Evolutionary conservation across 1,140 invertebrate genomes (phyloP), one percentile per base, ranked within the genome.

Genomic region (Drosophila orena): DNA sequence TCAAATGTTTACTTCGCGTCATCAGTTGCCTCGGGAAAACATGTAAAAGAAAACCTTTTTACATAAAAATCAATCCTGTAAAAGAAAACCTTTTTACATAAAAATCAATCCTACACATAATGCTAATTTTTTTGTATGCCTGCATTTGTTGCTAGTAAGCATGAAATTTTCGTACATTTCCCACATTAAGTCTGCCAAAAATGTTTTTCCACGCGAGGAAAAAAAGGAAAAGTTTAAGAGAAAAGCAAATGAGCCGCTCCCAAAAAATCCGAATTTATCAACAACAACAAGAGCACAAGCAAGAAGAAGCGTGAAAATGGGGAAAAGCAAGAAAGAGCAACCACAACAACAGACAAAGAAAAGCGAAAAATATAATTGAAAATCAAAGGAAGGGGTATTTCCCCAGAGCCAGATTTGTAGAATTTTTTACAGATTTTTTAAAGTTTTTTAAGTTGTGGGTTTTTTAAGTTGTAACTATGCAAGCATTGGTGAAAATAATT

Each of bases 11-110:
- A 15, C 64, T 37, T 24, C 64, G 46, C 44, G 64, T 68, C 64
- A 68, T 65, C 46, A 53, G 11, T 47, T 14, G 20, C 43, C 20
- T 50, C 15, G 12, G 27, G 4, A 35, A 35, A 34, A 20, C 78
- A 56, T 53, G 58, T 24, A 62, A 65, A 80, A 30, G 30, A 74
- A 79, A 80, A 30, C 40, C 59, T 66, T 60, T 30, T 10, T 30
- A 2, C 74, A 81, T 73, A 77, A 89, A 83, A 89, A 84, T 74
- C 79, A 89, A 79, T 77, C 64, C 59, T 61, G 58, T 24, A 62
- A 65, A 80, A 30, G 30, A 74, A 79, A 80, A 30, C 40, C 59
- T 66, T 60, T 30, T 30, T 30, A 2, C 74, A 81, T 73, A 77
- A 89, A 83, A 89, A 84, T 74, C 79, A 89, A 79, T 77, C 64